A percentile compares a stretch with the other conserved stretches of the same genome.
These are phyloP conservation scores for Drosophila kurseongensis DNA, from an alignment of 1,140 invertebrate species.

Conservation along the genomic window DNA sequence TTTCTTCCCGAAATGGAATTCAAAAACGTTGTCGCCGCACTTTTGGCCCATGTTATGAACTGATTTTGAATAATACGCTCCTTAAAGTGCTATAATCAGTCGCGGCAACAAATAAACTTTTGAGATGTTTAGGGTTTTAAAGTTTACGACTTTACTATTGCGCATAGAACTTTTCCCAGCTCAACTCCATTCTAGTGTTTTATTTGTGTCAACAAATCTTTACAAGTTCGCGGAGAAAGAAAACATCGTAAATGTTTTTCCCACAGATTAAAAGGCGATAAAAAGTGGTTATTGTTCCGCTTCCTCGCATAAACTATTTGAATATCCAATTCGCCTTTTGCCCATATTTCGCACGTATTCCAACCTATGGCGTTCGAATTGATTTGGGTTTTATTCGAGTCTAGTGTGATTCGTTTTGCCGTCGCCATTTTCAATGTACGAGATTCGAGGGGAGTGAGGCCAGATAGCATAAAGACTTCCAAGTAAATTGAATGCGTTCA, in stretches of 20 bases:
- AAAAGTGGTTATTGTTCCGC: slow-evolving; percentile 42
- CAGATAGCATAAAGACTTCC: slow-evolving; percentile 45
- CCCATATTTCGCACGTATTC: slow-evolving; percentile 35
- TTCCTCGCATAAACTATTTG: slow-evolving; percentile 45
- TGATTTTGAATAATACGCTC: slow-evolving; percentile 37
- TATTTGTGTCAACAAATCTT: slow-evolving; percentile 51
- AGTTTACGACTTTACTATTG: slow-evolving; percentile 66
- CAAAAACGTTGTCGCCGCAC: slow-evolving; percentile 19
- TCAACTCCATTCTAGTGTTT: slow-evolving; percentile 34
- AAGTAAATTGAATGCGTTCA: slow-evolving; percentile 74
- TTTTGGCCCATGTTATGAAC: slow-evolving; percentile 20
- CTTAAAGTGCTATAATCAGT: slow-evolving; percentile 47
- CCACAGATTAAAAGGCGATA: slow-evolving; percentile 52
- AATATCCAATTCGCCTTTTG: slow-evolving; percentile 11
- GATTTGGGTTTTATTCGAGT: slow-evolving; percentile 21
- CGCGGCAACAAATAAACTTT: slow-evolving; percentile 53
- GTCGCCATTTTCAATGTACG: slow-evolving; percentile 47
- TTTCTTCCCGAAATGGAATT: slow-evolving; percentile 10
- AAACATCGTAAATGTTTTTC: slow-evolving; percentile 60
- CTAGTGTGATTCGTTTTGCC: slow-evolving; percentile 27
- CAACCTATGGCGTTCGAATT: slow-evolving; percentile 6
- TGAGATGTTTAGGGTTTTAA: slow-evolving; percentile 53
- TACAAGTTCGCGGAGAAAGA: slow-evolving; percentile 12
- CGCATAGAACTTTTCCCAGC: slow-evolving; percentile 27
- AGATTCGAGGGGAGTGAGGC: background rate